These are phyloP conservation scores for Orestias chungarensis DNA, from an alignment of 2,797 vertebrate species.

Conservation along the genomic window DNA sequence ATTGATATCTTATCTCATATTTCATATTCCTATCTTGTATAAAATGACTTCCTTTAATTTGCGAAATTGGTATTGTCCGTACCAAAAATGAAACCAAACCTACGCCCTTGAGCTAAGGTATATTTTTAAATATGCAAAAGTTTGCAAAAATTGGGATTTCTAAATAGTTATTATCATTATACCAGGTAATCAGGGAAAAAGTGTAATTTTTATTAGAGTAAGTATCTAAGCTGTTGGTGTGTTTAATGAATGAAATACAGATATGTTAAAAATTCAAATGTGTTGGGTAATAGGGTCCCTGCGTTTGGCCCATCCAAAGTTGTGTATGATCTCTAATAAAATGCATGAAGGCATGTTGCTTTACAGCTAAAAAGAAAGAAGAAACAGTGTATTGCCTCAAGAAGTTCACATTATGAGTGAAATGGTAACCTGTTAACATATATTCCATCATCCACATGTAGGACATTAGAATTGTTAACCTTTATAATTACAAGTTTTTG, in stretches of 20 bases:
- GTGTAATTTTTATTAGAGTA: background rate
- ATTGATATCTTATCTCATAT: too few species aligned
- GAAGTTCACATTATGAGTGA: constrained; percentile 12
- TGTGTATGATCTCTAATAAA: constrained; percentile 15
- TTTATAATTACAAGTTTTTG: too few species aligned
- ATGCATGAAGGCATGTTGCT: constrained; percentile 5
- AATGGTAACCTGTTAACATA: constrained; percentile 16
- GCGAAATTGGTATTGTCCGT: too few species aligned
- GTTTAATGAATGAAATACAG: constrained; percentile 8
- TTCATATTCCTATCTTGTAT: too few species aligned
- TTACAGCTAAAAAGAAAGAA: constrained; percentile 2
- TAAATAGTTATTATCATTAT: background rate
- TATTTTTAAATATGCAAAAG: too few species aligned
- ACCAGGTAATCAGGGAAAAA: constrained; percentile 5
- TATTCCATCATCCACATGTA: constrained; percentile 13
- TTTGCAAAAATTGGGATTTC: background rate
- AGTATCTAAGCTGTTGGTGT: background rate
- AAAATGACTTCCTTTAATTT: too few species aligned
- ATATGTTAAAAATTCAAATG: background rate
- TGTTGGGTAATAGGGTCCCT: constrained; percentile 19
- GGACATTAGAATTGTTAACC: background rate
- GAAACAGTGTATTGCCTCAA: constrained; percentile 12
- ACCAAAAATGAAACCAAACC: too few species aligned
- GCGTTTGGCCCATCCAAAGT: constrained; percentile 3
- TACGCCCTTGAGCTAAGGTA: too few species aligned